Evolutionary conservation across 2,888 invertebrate genomes (phyloP).

Genomic region (Theretra japonica): DNA sequence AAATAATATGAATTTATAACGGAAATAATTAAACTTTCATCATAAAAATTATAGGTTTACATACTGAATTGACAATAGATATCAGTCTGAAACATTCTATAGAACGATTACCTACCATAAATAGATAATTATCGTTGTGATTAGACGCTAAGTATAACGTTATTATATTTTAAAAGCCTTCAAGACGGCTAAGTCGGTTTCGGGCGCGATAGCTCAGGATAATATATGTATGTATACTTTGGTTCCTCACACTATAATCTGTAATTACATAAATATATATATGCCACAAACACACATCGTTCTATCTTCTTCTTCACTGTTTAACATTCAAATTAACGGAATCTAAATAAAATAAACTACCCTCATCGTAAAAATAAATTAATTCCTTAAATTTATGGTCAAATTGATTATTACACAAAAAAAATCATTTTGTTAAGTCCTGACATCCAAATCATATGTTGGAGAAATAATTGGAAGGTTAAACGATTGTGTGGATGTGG

Average conservation of each 20-base stretch:
- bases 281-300: not conserved
- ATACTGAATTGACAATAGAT: constrained; percentile 13
- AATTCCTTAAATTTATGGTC: no score
- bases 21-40: not conserved
- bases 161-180: constrained; percentile 74
- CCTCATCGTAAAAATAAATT: no score
- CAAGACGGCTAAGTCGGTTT: constrained; percentile 76
- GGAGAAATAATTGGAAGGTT: not conserved
- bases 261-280: not conserved
- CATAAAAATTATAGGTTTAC: not conserved
- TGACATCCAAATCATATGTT: not conserved
- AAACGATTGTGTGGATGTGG: not conserved
- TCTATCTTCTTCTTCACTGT: not conserved
- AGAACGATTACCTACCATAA: constrained; percentile 37
- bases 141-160: constrained; percentile 75
- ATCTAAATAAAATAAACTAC: not conserved
- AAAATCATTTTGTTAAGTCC: no score
- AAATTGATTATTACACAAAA: no score
- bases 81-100: constrained; percentile 23
- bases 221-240: constrained; percentile 27
- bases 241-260: not conserved
- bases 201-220: constrained; percentile 46
- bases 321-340: not conserved
- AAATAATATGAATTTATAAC: constrained; percentile 22
- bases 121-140: constrained; percentile 69